Conservation (phyloP, 2,113 vertebrate species). For the Semicossyphus pulcher region DNA sequence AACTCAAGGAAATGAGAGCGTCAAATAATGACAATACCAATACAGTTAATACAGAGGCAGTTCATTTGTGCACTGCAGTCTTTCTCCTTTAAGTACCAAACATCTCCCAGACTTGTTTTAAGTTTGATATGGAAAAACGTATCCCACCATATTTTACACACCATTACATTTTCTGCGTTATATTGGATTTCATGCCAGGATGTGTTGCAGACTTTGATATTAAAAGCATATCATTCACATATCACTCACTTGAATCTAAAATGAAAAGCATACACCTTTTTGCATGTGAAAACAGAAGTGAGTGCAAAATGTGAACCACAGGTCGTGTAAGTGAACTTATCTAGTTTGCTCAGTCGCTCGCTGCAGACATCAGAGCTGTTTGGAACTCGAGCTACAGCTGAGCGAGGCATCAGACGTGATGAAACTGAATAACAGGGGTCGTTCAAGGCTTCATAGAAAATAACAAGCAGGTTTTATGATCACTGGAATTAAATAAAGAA, state of each 20-base stretch:
- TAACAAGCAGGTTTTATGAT: neutral
- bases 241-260: neutral
- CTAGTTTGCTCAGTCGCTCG: neutral
- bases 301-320: neutral
- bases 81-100: neutral
- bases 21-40: slow-evolving; percentile 53
- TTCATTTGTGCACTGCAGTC: slow-evolving; percentile 2
- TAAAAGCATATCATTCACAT: neutral
- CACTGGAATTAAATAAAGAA: neutral
- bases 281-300: neutral
- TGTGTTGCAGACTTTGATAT: slow-evolving; percentile 1
- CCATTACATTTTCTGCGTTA: neutral
- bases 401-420: neutral
- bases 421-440: neutral
- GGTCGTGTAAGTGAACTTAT: neutral
- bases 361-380: neutral
- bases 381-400: neutral
- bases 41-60: slow-evolving; percentile 18
- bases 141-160: slow-evolving; percentile 1
- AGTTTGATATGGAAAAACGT: slow-evolving; percentile 13
- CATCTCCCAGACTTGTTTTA: slow-evolving; percentile 13
- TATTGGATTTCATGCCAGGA: slow-evolving; percentile 13
- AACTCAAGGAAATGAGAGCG: slow-evolving; percentile 43
- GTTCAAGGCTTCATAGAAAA: neutral
- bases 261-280: neutral